A percentile compares a stretch with the other conserved stretches of the same genome.
Evolutionary conservation across 1,140 invertebrate genomes (phyloP).

Genomic region (Aricia agestis): DNA sequence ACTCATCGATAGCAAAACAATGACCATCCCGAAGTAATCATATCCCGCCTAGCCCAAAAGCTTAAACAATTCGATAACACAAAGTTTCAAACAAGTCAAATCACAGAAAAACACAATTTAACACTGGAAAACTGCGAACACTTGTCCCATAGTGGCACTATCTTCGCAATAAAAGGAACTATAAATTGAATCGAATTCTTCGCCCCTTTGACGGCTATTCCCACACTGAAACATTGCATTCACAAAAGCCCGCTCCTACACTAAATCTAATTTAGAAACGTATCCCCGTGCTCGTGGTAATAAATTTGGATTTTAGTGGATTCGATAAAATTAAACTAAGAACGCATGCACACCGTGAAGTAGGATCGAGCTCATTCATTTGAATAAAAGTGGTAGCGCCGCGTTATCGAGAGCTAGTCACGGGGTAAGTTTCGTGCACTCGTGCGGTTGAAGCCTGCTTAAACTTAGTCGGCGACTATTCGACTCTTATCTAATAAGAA

Average conservation of each 20-base stretch:
- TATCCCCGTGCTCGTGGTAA: conserved; percentile 24
- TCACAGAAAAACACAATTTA: conserved; percentile 35
- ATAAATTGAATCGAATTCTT: conserved; percentile 61
- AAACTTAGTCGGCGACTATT: conserved; percentile 30
- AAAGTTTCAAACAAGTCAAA: conserved; percentile 30
- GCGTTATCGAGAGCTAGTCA: conserved; percentile 32
- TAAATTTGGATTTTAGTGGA: conserved; percentile 31
- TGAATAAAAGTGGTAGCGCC: conserved; percentile 20
- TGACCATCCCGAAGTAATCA: too few species aligned
- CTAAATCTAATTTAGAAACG: conserved; percentile 60
- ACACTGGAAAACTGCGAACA: conserved; percentile 33
- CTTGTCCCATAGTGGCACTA: conserved; percentile 35
- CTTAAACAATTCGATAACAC: conserved; percentile 18
- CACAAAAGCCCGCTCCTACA: conserved; percentile 47
- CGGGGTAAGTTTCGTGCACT: conserved; percentile 34
- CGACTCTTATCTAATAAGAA: conserved; percentile 26
- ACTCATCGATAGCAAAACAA: too few species aligned
- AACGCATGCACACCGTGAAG: conserved; percentile 16
- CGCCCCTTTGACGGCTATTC: conserved; percentile 51
- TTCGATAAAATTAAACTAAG: conserved; percentile 22
- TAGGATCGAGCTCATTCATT: conserved; percentile 16
- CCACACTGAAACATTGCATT: conserved; percentile 53
- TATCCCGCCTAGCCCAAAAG: too few species aligned
- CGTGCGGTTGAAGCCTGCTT: conserved; percentile 25
- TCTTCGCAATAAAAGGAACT: conserved; percentile 50